These are phyloP conservation scores for Brachionus koreanus DNA, from an alignment of 1,140 invertebrate genomes.

Conservation along the genomic window DNA sequence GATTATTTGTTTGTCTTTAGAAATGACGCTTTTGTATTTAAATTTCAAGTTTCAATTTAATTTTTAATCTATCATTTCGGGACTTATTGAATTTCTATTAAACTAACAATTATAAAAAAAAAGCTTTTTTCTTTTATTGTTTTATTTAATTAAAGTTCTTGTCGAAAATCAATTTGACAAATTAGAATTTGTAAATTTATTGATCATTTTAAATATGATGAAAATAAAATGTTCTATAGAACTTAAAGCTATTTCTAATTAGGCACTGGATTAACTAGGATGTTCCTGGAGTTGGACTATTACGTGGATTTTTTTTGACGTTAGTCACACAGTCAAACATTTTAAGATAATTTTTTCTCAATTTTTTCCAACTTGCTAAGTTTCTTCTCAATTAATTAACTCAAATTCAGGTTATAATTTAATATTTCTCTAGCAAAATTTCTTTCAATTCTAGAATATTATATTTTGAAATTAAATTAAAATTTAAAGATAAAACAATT, in stretches of 20 bases:
- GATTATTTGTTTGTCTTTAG: neutral
- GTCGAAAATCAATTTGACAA: constrained; percentile 31
- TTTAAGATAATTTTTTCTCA: neutral
- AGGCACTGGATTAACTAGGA: neutral
- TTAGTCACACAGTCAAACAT: neutral
- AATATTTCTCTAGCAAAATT: no score
- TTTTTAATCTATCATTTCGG: constrained; percentile 36
- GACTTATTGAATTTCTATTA: constrained; percentile 29
- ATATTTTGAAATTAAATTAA: no score
- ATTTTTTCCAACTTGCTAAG: neutral
- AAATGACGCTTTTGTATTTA: constrained; percentile 38
- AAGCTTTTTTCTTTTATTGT: neutral
- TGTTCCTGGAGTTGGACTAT: neutral
- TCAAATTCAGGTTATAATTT: no score
- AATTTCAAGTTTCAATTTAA: constrained; percentile 30
- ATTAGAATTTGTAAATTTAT: neutral
- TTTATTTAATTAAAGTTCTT: constrained; percentile 23
- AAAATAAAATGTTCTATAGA: neutral
- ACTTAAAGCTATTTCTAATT: neutral
- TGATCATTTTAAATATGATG: neutral
- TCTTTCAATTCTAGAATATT: no score
- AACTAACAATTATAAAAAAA: neutral
- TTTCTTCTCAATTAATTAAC: neutral
- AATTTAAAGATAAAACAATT: no score
- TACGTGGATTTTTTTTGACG: neutral